Percentiles rank a stretch among this genome's conserved stretches.
phyloP scores from a whole-genome alignment of 2,888 invertebrate genomes.

The Leptopilina syphax region DNA sequence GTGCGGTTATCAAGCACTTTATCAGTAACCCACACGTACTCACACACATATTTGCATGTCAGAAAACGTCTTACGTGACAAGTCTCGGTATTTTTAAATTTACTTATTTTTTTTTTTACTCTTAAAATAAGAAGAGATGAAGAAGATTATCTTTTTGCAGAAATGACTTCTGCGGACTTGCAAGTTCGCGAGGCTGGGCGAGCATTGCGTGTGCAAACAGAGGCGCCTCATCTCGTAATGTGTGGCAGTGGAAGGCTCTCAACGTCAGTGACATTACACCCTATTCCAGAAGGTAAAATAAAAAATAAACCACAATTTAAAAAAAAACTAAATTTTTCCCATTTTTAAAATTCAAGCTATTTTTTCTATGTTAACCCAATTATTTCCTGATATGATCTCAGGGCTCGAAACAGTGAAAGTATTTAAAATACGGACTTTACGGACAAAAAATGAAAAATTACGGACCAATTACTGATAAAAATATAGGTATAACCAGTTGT shows the following conservation, averaged over 20 bases:
- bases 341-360: neutral
- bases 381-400: no score
- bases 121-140: neutral
- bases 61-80: conserved; percentile 16
- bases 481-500: no score
- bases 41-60: no score
- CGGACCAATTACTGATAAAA: no score
- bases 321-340: neutral
- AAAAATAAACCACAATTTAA: conserved; percentile 19
- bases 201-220: conserved; percentile 84
- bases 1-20: conserved; percentile 21
- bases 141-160: conserved; percentile 59
- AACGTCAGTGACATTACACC: conserved; percentile 94
- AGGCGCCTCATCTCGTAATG: conserved; percentile 93
- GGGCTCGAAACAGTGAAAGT: no score
- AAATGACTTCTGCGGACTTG: conserved; percentile 72
- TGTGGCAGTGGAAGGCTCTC: conserved; percentile 93
- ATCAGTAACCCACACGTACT: neutral
- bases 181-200: conserved; percentile 78
- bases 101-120: neutral
- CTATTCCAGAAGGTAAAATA: conserved; percentile 89
- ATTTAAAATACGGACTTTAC: no score
- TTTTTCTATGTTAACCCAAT: no score
- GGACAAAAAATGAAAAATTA: no score
- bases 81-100: neutral